phyloP scores from a whole-genome alignment of 2,888 invertebrate genomes.

The Heliconius charithonia region DNA sequence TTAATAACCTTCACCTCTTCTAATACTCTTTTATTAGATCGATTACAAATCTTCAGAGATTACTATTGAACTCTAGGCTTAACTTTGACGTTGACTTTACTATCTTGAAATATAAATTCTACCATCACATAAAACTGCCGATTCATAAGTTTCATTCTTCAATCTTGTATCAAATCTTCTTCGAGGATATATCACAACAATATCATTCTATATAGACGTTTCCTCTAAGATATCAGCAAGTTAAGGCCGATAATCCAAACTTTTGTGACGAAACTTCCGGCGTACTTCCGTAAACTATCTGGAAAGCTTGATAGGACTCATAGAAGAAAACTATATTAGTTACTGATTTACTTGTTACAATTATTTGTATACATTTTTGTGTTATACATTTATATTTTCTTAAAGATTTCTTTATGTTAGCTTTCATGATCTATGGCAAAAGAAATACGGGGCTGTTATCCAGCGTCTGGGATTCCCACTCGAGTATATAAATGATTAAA shows the following conservation, averaged over 20 bases:
- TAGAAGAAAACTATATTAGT: constrained; percentile 8
- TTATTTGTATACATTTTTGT: neutral
- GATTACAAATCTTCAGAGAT: no score
- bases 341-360: neutral
- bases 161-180: neutral
- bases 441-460: no score
- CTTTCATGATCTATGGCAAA: neutral
- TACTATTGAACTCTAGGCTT: no score
- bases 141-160: neutral
- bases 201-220: constrained; percentile 13
- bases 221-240: constrained; percentile 15
- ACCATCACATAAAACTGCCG: neutral
- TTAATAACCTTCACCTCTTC: no score
- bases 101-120: no score
- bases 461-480: no score
- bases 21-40: no score
- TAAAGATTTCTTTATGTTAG: neutral
- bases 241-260: constrained; percentile 22
- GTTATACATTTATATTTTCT: neutral
- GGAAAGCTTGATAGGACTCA: constrained; percentile 21
- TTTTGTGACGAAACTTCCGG: constrained; percentile 28
- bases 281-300: constrained; percentile 16
- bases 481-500: no score
- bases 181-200: neutral
- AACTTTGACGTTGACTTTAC: no score